phyloP scores from a whole-genome alignment of 2,888 invertebrate genomes.

The Anticlea derivata region DNA sequence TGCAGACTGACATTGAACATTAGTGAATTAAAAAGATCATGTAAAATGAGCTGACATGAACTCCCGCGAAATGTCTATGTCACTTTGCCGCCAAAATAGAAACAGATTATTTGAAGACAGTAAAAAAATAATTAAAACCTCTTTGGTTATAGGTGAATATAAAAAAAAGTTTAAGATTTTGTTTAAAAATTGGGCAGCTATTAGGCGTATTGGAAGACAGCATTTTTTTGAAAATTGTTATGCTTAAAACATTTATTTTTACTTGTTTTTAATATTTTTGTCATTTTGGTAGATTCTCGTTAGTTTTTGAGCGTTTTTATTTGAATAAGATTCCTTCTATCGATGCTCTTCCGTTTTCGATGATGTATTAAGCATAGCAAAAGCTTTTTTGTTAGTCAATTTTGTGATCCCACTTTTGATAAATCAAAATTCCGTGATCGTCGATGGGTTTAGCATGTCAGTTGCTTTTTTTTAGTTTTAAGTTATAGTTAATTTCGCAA shows the following conservation, averaged over 20 bases:
- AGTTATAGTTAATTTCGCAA: conserved; percentile 14
- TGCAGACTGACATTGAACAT: no score
- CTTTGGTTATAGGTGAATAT: no score
- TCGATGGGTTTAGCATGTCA: conserved; percentile 10
- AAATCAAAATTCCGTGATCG: conserved; percentile 38
- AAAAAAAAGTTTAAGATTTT: no score
- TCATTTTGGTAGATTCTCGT: background rate
- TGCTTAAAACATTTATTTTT: conserved; percentile 9
- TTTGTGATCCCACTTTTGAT: conserved; percentile 36
- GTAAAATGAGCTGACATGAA: no score
- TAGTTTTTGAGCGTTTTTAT: background rate
- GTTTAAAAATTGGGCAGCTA: conserved; percentile 26
- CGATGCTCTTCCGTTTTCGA: conserved; percentile 7
- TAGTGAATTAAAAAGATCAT: no score
- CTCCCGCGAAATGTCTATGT: no score
- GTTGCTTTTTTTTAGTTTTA: conserved; percentile 26
- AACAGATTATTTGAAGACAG: no score
- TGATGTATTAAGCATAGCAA: conserved; percentile 10
- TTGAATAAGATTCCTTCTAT: background rate
- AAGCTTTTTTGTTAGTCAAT: background rate
- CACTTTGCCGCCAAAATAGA: no score
- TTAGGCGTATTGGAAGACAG: conserved; percentile 12
- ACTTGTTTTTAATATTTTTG: background rate
- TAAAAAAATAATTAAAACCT: no score
- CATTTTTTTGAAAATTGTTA: conserved; percentile 12